Base-by-base conservation (phyloP, 2,888 invertebrate genomes). In the Capitulum mitella region DNA sequence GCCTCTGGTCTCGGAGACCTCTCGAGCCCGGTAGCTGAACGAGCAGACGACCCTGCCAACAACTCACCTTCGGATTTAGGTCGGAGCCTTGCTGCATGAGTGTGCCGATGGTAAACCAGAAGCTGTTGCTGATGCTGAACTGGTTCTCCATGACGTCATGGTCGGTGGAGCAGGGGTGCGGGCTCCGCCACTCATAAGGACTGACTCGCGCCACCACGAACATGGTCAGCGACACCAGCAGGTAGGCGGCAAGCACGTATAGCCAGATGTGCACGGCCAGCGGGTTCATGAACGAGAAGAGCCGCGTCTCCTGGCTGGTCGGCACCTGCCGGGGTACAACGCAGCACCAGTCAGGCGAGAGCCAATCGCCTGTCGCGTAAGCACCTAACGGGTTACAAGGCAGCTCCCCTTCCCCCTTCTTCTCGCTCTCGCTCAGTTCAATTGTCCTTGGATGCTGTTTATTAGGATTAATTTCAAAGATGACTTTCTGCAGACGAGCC, bases 281-380 rank as follows among this genome's bases (percentile, higher is more conserved):
- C 0, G 95, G 95, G 84, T 93, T 92, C 90, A 95, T 92, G 86
- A 95, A 95, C 61, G 93, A 92, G 87, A 95, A 95, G 46, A 90
- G 89, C 84, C 90, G 90, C 74, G 90, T 82, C 22, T 80, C 80
- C 76, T 80, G 80, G 77, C 81, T 80, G 34, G 80, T 79, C 1
- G 81, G 81, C 51, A 81, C 79, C 81, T 81, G 81, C 14, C 8
- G 29, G 61, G 16, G n/a, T n/a, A n/a, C n/a, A n/a, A n/a, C n/a
- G n/a, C n/a, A n/a, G n/a, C n/a, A n/a, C n/a, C n/a, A n/a, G n/a
- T n/a, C n/a, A n/a, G n/a, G n/a, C n/a, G n/a, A n/a, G n/a, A n/a
- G n/a, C n/a, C n/a, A n/a, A n/a, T n/a, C n/a, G n/a, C n/a, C n/a
- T n/a, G n/a, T n/a, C n/a, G n/a, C n/a, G n/a, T n/a, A n/a, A n/a